phyloP scores from a whole-genome alignment of 2,113 vertebrate species.

The Psephotus haematonotus region DNA sequence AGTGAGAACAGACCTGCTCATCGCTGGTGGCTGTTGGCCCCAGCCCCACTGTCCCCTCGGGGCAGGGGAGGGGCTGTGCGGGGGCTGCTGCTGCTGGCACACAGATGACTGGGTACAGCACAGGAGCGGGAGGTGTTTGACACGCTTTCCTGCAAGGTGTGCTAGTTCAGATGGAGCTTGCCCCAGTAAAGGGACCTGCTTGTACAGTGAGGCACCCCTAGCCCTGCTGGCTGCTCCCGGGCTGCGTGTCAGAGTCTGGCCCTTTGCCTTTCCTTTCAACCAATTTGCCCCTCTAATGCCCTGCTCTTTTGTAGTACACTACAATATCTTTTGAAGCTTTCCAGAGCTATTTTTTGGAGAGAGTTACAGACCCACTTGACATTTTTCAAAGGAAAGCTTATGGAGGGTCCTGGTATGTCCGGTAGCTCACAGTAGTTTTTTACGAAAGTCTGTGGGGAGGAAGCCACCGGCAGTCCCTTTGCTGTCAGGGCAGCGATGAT shows the following conservation, averaged over 20 bases:
- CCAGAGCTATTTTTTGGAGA: background rate
- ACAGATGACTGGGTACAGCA: rapidly evolving
- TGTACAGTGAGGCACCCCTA: background rate
- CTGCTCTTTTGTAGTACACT: background rate
- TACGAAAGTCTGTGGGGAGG: no score
- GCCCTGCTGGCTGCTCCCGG: background rate
- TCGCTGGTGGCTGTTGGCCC: background rate
- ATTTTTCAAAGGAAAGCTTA: background rate
- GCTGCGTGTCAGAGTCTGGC: rapidly evolving
- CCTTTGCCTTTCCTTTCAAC: background rate
- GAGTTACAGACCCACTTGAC: rapidly evolving
- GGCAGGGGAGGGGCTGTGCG: rapidly evolving
- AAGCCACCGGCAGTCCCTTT: background rate
- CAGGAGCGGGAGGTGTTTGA: rapidly evolving
- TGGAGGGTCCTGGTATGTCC: background rate
- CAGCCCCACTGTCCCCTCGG: rapidly evolving
- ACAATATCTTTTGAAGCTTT: background rate
- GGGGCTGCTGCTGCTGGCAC: background rate
- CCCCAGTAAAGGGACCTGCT: background rate
- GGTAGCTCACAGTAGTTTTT: background rate
- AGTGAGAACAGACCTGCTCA: rapidly evolving
- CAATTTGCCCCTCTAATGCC: background rate
- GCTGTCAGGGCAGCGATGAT: background rate
- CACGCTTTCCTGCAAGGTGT: background rate
- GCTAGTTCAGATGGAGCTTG: background rate